Conservation (phyloP, 2,888 invertebrate genomes). For the Mimas tiliae region DNA sequence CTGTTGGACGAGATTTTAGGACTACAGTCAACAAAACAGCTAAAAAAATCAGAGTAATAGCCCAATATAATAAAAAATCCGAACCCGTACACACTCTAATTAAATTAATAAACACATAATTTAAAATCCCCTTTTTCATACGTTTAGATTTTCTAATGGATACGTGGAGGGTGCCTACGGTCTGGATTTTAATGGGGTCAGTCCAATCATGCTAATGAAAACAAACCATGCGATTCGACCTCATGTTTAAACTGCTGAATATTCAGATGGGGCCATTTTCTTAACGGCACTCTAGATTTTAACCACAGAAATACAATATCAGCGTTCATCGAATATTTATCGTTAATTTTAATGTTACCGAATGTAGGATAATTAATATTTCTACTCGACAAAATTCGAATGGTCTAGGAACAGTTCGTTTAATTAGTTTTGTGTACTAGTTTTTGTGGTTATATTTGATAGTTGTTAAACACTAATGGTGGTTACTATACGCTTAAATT, state of each 20-base stretch:
- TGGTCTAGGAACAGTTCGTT: constrained; percentile 26
- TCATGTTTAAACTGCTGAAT: constrained; percentile 70
- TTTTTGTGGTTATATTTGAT: neutral
- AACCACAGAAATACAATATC: constrained; percentile 53
- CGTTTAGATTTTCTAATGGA: constrained; percentile 24
- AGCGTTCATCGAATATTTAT: constrained; percentile 26
- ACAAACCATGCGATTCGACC: constrained; percentile 74
- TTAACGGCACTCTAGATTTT: constrained; percentile 72
- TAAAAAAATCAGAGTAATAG: neutral
- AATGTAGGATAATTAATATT: constrained; percentile 46
- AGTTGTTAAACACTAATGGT: no score
- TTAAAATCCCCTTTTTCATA: constrained; percentile 23
- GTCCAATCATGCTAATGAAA: constrained; percentile 82
- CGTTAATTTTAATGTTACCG: constrained; percentile 50
- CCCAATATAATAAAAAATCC: neutral
- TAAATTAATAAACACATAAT: constrained; percentile 26
- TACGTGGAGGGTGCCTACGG: neutral
- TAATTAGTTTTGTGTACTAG: neutral
- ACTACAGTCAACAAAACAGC: neutral
- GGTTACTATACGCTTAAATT: no score
- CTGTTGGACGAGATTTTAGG: no score
- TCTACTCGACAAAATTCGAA: constrained; percentile 41
- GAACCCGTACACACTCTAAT: neutral
- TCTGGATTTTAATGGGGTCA: constrained; percentile 52
- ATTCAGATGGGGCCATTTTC: constrained; percentile 76